Conservation (phyloP, 2,888 invertebrate species). For the Podotricha telesiphe region DNA sequence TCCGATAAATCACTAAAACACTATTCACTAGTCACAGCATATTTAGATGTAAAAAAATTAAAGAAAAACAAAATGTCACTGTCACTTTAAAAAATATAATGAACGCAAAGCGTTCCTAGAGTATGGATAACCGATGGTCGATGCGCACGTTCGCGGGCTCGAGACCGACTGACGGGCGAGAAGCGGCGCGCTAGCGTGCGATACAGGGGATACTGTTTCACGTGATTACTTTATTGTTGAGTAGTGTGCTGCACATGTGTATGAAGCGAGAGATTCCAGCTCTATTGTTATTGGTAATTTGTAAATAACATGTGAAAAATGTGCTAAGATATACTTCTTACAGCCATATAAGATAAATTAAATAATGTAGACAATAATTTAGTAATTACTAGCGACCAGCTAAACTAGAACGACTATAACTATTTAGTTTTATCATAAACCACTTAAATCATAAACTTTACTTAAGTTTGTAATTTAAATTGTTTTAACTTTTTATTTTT, state of each 20-base stretch:
- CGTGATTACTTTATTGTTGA: slow-evolving; percentile 27
- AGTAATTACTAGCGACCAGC: too few relatives aligned
- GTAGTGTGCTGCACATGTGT: slow-evolving; percentile 23
- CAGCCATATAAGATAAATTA: neutral
- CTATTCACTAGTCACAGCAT: slow-evolving; percentile 44
- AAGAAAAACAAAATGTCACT: slow-evolving; percentile 41
- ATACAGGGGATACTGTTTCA: slow-evolving; percentile 39
- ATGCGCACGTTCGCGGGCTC: slow-evolving; percentile 65
- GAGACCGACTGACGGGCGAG: slow-evolving; percentile 47
- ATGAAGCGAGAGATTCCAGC: neutral
- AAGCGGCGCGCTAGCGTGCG: slow-evolving; percentile 37
- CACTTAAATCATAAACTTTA: too few relatives aligned
- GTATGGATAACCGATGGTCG: slow-evolving; percentile 42
- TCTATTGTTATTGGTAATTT: neutral
- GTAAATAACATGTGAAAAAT: neutral
- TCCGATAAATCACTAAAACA: slow-evolving; percentile 42
- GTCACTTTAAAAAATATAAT: slow-evolving; percentile 30
- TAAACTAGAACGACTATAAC: too few relatives aligned
- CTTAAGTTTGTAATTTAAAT: too few relatives aligned
- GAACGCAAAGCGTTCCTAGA: slow-evolving; percentile 49
- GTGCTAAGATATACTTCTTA: neutral
- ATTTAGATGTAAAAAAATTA: slow-evolving; percentile 36
- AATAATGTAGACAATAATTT: neutral
- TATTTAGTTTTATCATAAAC: too few relatives aligned
- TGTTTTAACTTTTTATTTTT: too few relatives aligned